These are phyloP conservation scores for Zingel zingel DNA, from an alignment of 2,113 vertebrate species.

Conservation along the genomic window DNA sequence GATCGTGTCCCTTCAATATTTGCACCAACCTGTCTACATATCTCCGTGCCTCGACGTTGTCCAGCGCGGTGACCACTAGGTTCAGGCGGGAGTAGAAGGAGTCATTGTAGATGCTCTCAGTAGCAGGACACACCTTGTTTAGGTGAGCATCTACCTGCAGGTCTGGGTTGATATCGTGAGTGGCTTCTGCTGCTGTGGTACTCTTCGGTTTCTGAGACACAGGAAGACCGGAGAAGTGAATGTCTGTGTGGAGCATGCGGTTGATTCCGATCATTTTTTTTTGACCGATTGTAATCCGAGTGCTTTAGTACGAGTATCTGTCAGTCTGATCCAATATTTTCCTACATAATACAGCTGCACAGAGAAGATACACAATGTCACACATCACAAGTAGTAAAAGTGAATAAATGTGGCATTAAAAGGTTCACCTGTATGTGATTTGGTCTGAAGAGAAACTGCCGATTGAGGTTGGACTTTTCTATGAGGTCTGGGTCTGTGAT, in stretches of 20 bases:
- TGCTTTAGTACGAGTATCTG: neutral
- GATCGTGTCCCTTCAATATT: neutral
- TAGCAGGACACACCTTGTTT: constrained; percentile 95
- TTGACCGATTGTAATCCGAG: neutral
- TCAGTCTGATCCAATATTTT: neutral
- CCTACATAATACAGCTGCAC: neutral
- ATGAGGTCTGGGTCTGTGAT: constrained; percentile 98
- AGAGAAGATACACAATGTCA: neutral
- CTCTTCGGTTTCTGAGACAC: constrained; percentile 93
- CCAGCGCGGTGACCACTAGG: constrained; percentile 94
- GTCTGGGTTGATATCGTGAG: constrained; percentile 91
- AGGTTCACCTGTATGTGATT: constrained; percentile 94
- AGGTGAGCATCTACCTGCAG: constrained; percentile 93
- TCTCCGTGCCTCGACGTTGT: constrained; percentile 97
- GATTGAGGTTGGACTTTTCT: constrained; percentile 98
- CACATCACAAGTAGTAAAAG: neutral
- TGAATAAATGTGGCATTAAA: neutral
- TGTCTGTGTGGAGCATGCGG: neutral
- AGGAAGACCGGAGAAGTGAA: neutral
- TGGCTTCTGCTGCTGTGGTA: constrained; percentile 92
- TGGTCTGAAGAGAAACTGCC: constrained; percentile 98
- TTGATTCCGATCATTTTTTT: neutral
- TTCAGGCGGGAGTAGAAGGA: constrained; percentile 91
- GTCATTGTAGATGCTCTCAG: constrained; percentile 92
- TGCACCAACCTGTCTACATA: constrained; percentile 95